Base-by-base conservation (phyloP, 2,113 vertebrate genomes). In the Archocentrus centrarchus region DNA sequence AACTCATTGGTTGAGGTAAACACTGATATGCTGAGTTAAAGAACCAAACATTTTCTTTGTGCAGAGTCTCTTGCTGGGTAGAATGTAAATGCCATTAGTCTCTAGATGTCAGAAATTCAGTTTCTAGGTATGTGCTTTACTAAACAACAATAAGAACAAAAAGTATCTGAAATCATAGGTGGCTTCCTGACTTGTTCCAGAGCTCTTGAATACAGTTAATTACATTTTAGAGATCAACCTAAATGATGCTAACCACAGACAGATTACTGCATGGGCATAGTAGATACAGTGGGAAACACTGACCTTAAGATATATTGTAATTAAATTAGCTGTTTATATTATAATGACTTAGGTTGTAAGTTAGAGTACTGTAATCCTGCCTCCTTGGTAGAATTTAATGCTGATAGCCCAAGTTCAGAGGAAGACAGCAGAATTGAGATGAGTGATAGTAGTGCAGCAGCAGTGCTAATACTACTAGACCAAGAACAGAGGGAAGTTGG, bases 71-170 rank as follows among this genome's bases (percentile, higher is more conserved):
- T 20, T 20, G 50, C n/a, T 35, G 78, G 22, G 70, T 78, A 6
- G 82, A 89, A 81, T 70, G 11, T 80, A 59, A 88, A 80, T 77
- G 17, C 6, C 24, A 59, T 78, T 63, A 27, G 18, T 39, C 15
- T 83, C 18, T 59, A 27, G 5, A 37, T 14, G 11, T 32, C 50
- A 73, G 32, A 50, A 30, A 24, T 9, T 79, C 10, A 55, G 47
- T 73, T 55, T 53, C 47, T 14, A 35, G 68, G 17, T 35, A n/a
- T 55, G 47, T 73, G 18, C 27, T 73, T n/a, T 73, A 14, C 0
- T 0, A 3, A 53, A 55, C 18, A 73, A 53, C 11, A 18, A 73
- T 24, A 73, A 5, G 17, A 73, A 35, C 0, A 0, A 5, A 55
- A 55, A 14, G 11, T 20, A 55, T 73, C 44, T 32, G 10, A 70